phyloP scores from a whole-genome alignment of 2,797 vertebrate species.

The Ambastaia sidthimunki region DNA sequence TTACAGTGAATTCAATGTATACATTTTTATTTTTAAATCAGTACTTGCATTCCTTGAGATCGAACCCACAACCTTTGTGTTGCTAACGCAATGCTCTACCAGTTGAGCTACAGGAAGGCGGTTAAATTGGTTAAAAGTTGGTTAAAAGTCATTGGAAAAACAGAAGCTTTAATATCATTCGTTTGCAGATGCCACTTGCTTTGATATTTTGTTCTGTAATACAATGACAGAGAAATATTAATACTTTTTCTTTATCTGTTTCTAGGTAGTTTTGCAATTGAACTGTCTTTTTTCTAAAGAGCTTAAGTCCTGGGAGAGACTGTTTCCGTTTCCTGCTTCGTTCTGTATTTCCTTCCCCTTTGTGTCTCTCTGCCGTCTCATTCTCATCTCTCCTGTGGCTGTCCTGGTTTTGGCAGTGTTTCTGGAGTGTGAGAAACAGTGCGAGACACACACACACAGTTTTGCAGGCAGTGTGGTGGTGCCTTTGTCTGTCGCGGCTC shows the following conservation, averaged over 20 bases:
- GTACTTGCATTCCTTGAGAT: no score
- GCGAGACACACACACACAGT: constrained; percentile 54
- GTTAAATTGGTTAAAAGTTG: no score
- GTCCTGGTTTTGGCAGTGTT: constrained; percentile 55
- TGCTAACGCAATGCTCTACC: no score
- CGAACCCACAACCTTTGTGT: no score
- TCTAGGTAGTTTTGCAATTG: background rate
- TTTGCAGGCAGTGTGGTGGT: constrained; percentile 50
- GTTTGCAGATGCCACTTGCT: no score
- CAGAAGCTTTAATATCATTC: no score
- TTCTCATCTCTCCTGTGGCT: constrained; percentile 58
- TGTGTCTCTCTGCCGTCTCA: constrained; percentile 50
- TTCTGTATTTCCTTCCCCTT: background rate
- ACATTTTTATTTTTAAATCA: no score
- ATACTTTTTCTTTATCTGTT: background rate
- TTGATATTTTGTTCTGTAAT: no score
- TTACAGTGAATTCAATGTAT: no score
- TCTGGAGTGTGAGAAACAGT: constrained; percentile 68
- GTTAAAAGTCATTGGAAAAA: no score
- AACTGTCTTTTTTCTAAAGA: background rate
- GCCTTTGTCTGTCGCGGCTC: constrained; percentile 49
- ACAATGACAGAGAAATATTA: background rate
- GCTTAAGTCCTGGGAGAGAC: background rate
- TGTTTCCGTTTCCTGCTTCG: background rate
- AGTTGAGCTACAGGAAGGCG: no score